A percentile compares a stretch with the other conserved stretches of the same genome.
Evolutionary conservation across 2,113 vertebrate species (phyloP).

Genomic region (Scomber japonicus): DNA sequence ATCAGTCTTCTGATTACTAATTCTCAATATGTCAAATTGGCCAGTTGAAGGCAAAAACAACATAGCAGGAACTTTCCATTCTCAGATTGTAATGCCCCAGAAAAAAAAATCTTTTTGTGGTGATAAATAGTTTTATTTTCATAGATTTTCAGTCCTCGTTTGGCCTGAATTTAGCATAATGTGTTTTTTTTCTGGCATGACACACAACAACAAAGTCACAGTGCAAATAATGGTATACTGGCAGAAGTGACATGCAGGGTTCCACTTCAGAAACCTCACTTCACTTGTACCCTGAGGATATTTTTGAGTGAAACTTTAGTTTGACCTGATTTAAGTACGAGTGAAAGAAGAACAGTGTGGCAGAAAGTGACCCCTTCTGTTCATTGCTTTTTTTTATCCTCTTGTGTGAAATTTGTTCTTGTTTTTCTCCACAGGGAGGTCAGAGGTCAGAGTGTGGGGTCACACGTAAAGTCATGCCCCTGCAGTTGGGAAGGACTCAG

Average conservation of each 20-base stretch:
- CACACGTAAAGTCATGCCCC: slow-evolving; percentile 19
- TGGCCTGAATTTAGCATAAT: slow-evolving; percentile 7
- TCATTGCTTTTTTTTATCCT: slow-evolving; percentile 18
- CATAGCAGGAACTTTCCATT: not conserved
- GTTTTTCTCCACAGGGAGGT: slow-evolving; percentile 43
- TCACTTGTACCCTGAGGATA: slow-evolving; percentile 55
- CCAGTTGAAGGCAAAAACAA: slow-evolving; percentile 22
- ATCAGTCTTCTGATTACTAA: slow-evolving; percentile 32
- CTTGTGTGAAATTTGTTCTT: slow-evolving; percentile 43
- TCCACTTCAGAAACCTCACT: slow-evolving; percentile 62
- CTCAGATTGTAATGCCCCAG: not conserved
- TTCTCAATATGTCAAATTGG: slow-evolving; percentile 18
- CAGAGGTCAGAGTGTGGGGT: slow-evolving; percentile 45
- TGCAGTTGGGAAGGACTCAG: slow-evolving; percentile 39
- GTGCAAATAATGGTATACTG: slow-evolving; percentile 45
- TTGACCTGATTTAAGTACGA: slow-evolving; percentile 65
- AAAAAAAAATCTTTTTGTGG: not conserved
- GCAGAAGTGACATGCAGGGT: slow-evolving; percentile 58
- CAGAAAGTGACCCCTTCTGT: slow-evolving; percentile 63
- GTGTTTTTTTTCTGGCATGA: slow-evolving; percentile 21
- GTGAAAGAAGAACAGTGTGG: slow-evolving; percentile 37
- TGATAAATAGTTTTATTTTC: not conserved
- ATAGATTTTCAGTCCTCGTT: slow-evolving; percentile 7
- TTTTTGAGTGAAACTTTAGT: slow-evolving; percentile 61
- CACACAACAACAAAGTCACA: slow-evolving; percentile 48